Evolutionary conservation across 2,797 vertebrate species (phyloP), one percentile per base, ranked within the genome.

Genomic region (Rhodeus uyekii): DNA sequence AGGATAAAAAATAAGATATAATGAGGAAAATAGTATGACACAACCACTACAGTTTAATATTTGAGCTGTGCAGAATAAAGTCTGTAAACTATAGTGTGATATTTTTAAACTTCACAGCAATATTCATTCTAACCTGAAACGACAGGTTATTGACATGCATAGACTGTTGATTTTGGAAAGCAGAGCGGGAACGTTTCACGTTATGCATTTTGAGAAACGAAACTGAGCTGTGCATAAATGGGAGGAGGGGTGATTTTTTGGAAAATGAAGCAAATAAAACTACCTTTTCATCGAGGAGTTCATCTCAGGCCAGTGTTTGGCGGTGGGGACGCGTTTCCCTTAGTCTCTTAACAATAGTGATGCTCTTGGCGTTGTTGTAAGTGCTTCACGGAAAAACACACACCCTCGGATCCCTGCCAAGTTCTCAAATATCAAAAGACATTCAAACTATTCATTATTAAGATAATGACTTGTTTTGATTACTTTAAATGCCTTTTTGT

Each of bases 401-500:
- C 77, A 81, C 46, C 76, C 32, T 46, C 22, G 6, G 34, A 27
- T 39, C 67, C 4, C 22, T 75, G 38, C 83, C 63, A 83, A 68
- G 32, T 36, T 36, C 3, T 58, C 63, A 10, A 1, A 55, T 79
- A 14, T 38, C 14, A 22, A 68, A 60, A 80, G 58, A 6, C 58
- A 46, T 60, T 34, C 32, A 27, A 19, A 12, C 73, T 64, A 67
- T 78, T 85, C 14, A 74, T 67, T 32, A 42, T 63, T 42, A 77
- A 78, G 53, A 65, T 75, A 81, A 75, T 65, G 42, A 69, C 36
- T 61, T 32, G 32, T 55, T 34, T 27, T 58, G 58, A 76, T 84
- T 48, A 16, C 46, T 55, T 55, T 14, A 50, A 53, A 76, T 14
- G 53, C 0, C 2, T 14, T 9, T 64, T 63, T 63, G 44, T 81